Evolutionary conservation across 2,113 vertebrate genomes (phyloP).

Genomic region (Zeus faber): DNA sequence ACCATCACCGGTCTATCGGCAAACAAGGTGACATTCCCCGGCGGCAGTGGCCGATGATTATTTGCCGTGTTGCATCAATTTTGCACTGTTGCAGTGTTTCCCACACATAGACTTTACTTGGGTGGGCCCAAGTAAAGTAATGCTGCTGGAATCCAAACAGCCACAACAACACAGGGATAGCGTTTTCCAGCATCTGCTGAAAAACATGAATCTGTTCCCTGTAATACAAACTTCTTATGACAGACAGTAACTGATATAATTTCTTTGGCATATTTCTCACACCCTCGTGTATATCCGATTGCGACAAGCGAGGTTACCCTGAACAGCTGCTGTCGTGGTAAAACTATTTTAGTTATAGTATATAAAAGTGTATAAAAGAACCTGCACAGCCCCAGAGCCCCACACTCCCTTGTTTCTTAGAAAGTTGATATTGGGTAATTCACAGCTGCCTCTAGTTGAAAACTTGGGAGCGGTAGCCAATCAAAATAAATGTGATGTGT

Average conservation of each 20-base stretch:
- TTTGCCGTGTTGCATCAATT: too few species aligned
- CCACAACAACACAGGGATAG: constrained; percentile 1
- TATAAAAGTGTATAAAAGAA: constrained; percentile 17
- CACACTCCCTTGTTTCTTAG: constrained; percentile 5
- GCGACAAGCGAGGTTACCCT: constrained; percentile 7
- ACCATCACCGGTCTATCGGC: too few species aligned
- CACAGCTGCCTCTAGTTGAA: not conserved
- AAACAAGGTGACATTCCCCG: too few species aligned
- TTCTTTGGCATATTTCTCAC: constrained; percentile 11
- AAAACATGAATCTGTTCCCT: constrained; percentile 6
- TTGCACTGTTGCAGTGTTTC: too few species aligned
- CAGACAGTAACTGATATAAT: constrained; percentile 43
- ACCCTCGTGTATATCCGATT: constrained; percentile 26
- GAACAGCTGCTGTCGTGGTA: constrained; percentile 11
- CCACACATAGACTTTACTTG: constrained; percentile 8
- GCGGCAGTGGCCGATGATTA: too few species aligned
- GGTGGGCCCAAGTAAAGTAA: too few species aligned
- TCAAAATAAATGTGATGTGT: not conserved
- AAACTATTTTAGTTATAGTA: constrained; percentile 15
- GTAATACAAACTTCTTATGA: constrained; percentile 23
- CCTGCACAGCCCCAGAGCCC: constrained; percentile 23
- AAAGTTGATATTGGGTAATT: constrained; percentile 8
- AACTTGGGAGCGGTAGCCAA: not conserved
- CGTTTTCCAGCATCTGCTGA: constrained; percentile 2
- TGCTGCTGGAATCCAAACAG: constrained; percentile 26